Conservation (phyloP, 92 coral and sea anemone genomes). For the Nematostella vectensis region DNA sequence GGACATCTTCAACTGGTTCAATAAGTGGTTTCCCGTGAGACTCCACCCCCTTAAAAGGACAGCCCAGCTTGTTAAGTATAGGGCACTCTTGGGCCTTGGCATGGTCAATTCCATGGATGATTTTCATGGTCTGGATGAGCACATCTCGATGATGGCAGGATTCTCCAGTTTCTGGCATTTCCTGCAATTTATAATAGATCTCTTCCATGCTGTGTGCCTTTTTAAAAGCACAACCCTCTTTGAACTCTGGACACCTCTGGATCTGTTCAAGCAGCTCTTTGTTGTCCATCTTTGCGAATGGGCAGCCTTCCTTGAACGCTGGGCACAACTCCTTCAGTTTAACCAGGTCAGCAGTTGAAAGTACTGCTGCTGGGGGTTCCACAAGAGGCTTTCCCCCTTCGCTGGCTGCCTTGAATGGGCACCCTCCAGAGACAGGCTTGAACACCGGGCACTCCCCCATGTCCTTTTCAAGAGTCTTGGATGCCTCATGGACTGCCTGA, state of each 20-base stretch:
- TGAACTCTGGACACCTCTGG: slow-evolving; percentile 91
- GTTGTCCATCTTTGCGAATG: slow-evolving; percentile 65
- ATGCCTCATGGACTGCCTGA: slow-evolving; percentile 44
- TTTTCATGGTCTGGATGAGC: slow-evolving; percentile 72
- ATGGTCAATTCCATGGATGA: slow-evolving; percentile 63
- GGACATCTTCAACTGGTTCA: slow-evolving; percentile 39
- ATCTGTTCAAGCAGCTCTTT: slow-evolving; percentile 55
- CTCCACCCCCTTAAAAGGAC: slow-evolving; percentile 79
- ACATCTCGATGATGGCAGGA: slow-evolving; percentile 63
- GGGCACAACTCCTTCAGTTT: slow-evolving; percentile 80
- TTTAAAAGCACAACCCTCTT: slow-evolving; percentile 90
- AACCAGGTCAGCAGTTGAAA: slow-evolving; percentile 52
- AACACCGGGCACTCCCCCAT: slow-evolving; percentile 74
- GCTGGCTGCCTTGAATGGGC: slow-evolving; percentile 71
- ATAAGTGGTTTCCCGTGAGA: slow-evolving; percentile 72
- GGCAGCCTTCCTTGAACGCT: slow-evolving; percentile 90
- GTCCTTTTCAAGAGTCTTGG: slow-evolving; percentile 50
- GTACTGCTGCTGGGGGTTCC: slow-evolving; percentile 55
- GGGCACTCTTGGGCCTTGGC: slow-evolving; percentile 80
- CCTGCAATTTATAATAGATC: slow-evolving; percentile 57
- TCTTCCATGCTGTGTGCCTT: slow-evolving; percentile 71
- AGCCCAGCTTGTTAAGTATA: slow-evolving; percentile 70
- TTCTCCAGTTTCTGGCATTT: slow-evolving; percentile 67
- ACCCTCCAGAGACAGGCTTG: slow-evolving; percentile 47
- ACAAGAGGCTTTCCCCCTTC: slow-evolving; percentile 57